A percentile compares a stretch with the other conserved stretches of the same genome.
Evolutionary conservation across 2,797 vertebrate species (phyloP).

Genomic region (Sebastes vulpes): DNA sequence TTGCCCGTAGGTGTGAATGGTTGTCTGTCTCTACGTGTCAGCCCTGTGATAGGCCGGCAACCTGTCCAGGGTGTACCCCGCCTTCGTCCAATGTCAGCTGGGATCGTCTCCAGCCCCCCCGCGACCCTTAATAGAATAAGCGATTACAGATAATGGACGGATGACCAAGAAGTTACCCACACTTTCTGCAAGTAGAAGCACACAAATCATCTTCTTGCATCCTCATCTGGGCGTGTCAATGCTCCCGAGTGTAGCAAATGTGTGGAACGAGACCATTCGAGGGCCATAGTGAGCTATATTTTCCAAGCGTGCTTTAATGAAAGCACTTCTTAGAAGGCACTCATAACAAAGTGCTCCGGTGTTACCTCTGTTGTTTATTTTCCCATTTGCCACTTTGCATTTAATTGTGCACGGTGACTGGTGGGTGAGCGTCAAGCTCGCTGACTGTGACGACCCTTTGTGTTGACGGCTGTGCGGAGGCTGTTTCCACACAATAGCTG

Average conservation of each 20-base stretch:
- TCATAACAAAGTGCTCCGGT: slow-evolving; percentile 20
- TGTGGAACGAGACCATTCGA: neutral
- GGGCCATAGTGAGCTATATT: neutral
- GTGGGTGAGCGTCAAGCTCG: slow-evolving; percentile 23
- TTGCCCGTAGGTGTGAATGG: too few relatives aligned
- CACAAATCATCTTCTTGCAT: neutral
- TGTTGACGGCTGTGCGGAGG: slow-evolving; percentile 16
- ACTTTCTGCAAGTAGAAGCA: neutral
- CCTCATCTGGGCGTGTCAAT: neutral
- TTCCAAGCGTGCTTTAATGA: neutral
- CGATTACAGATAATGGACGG: too few relatives aligned
- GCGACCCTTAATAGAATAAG: too few relatives aligned
- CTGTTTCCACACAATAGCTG: slow-evolving; percentile 46
- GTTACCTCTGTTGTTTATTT: slow-evolving; percentile 33
- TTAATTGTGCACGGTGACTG: slow-evolving; percentile 13
- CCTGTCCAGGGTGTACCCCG: too few relatives aligned
- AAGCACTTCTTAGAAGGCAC: slow-evolving; percentile 1
- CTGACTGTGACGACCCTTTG: slow-evolving; percentile 50
- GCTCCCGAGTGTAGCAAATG: neutral
- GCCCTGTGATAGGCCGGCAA: too few relatives aligned
- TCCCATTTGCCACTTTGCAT: slow-evolving; percentile 28
- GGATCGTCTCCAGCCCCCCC: too few relatives aligned
- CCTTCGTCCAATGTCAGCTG: too few relatives aligned
- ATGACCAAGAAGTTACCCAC: too few relatives aligned
- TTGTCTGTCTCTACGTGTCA: too few relatives aligned